These are phyloP conservation scores for western clawed frog (Xenopus tropicalis) DNA, from an alignment of 2,113 vertebrate genomes.

Conservation along the genomic window UCB_Xtro_10.0 CM004443.2:206758501-206759000, in stretches of 20 bases:
- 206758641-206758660: constrained; percentile 60
- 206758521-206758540: not conserved
- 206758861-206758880: constrained; percentile 83
- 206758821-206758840: constrained; percentile 90
- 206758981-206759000: constrained; percentile 70
- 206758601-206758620: constrained; percentile 32
- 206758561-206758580: not conserved
- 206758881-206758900: constrained; percentile 79
- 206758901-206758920: constrained; percentile 72
- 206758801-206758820: constrained; percentile 87
- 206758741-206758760: constrained; percentile 83
- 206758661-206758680: constrained; percentile 90
- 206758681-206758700: constrained; percentile 94
- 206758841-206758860: constrained; percentile 87
- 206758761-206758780: constrained; percentile 83
- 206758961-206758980: constrained; percentile 67
- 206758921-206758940: constrained; percentile 65
- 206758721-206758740: constrained; percentile 77
- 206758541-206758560: not conserved
- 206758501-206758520: too few species aligned
- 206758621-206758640: constrained; percentile 53
- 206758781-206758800: constrained; percentile 88
- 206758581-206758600: not conserved
- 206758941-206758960: constrained; percentile 63
- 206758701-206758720: constrained; percentile 80